Evolutionary conservation across 2,797 vertebrate species (phyloP).

Genomic region (Cetoscarus ocellatus): DNA sequence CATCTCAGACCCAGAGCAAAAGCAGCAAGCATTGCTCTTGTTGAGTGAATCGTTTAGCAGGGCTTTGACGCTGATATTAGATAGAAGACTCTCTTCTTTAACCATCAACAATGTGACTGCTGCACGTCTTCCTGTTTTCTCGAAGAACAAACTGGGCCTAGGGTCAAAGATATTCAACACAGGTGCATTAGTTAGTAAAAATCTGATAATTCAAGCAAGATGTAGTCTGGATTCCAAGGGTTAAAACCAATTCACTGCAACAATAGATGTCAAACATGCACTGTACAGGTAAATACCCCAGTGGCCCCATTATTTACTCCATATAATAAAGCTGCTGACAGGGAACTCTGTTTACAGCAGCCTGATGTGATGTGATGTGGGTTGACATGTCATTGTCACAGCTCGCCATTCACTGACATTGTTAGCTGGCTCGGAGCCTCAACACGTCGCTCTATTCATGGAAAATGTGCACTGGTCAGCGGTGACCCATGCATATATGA

Average conservation of each 20-base stretch:
- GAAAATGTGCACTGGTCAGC: constrained; percentile 50
- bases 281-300: background rate
- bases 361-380: constrained; percentile 54
- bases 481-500: constrained; percentile 34
- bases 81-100: too few species aligned
- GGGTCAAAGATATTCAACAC: too few species aligned
- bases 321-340: constrained; percentile 31
- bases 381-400: constrained; percentile 58
- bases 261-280: constrained; percentile 1
- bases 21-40: too few species aligned
- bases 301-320: constrained; percentile 3
- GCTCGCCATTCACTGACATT: constrained; percentile 43
- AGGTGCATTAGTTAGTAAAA: too few species aligned
- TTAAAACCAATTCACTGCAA: background rate
- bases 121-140: too few species aligned
- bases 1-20: too few species aligned
- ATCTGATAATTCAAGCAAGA: too few species aligned
- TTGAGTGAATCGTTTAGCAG: too few species aligned
- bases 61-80: too few species aligned
- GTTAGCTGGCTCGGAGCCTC: constrained; percentile 39
- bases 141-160: too few species aligned
- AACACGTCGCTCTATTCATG: constrained; percentile 51
- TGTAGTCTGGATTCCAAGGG: background rate
- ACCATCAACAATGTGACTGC: too few species aligned
- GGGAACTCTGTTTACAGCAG: constrained; percentile 47